Base-by-base conservation (phyloP, 1,140 invertebrate species). In the Helicorthomorpha holstii region DNA sequence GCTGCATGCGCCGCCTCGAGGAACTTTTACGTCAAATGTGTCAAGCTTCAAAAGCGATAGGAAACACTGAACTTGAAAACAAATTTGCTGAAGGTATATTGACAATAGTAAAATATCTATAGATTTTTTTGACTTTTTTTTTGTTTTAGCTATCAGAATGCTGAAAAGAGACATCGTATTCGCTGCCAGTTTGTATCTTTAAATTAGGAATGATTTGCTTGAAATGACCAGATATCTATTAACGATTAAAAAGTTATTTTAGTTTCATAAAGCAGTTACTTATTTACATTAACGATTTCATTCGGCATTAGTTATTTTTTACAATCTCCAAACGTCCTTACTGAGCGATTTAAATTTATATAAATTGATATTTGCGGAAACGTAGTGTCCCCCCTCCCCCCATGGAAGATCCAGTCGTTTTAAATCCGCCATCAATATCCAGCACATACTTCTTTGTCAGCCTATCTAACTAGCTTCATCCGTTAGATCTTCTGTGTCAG, bases 91-190 rank as follows among this genome's bases (percentile, higher is more conserved):
- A 93, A 64, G 85, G 84, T 70, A 56, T 25, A 14, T 19, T 55
- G 27, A 56, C 14, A 26, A 27, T 48, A 29, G 4, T 46, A 7
- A 43, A 27, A 47, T 19, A 29, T 24, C 12, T 27, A 55, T 43
- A 34, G 3, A 56, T 50, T 56, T 46, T 48, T 22, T 7, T 7
- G 29, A 7, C 29, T 34, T 7, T 57, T 48, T 59, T 52, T 57
- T 54, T 51, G 38, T 60, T 61, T 52, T 63, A 64, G 71, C 64
- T 4, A 93, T 97, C 51, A 82, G 83, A 63, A 66, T 88, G 42
- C 78, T 99, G 27, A 98, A 98, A 70, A 76, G 95, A 58, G 95
- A 98, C 66, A 99, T 98, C 69, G 90, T 98, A 22, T 99, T 99
- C 73, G 94, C 95, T 49, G 93, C 94, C 27, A 96, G 91, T 69